phyloP scores from a whole-genome alignment of 2,113 vertebrate species.

The Rousettus leschenaultii region DNA sequence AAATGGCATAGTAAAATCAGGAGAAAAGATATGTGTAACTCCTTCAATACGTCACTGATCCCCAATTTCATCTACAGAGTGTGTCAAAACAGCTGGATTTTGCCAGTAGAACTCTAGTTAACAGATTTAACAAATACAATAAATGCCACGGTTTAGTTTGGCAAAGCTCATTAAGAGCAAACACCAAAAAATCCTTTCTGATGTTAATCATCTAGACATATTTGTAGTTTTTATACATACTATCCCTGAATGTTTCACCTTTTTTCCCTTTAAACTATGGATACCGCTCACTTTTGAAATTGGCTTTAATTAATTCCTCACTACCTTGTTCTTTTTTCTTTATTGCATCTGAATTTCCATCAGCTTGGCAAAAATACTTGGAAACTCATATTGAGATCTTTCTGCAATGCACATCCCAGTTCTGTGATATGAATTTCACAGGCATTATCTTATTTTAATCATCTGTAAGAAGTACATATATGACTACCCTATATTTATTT shows the following conservation, averaged over 20 bases:
- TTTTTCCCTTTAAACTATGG: background rate
- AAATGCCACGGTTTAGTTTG: background rate
- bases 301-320: background rate
- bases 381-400: background rate
- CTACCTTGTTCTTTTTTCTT: background rate
- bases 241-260: background rate
- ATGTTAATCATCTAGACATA: background rate
- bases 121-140: background rate
- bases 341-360: background rate
- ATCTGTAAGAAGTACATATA: background rate
- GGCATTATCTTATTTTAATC: background rate
- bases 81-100: background rate
- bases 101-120: background rate
- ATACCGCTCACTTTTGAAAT: slow-evolving; percentile 8
- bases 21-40: background rate
- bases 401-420: background rate
- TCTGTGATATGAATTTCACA: background rate
- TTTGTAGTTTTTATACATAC: slow-evolving; percentile 10
- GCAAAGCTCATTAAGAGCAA: background rate
- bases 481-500: background rate
- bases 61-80: background rate
- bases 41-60: background rate
- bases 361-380: background rate
- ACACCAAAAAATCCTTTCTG: background rate
- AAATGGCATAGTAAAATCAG: background rate